phyloP scores from a whole-genome alignment of 2,888 invertebrate genomes.

The Sarcophaga subvicina region DNA sequence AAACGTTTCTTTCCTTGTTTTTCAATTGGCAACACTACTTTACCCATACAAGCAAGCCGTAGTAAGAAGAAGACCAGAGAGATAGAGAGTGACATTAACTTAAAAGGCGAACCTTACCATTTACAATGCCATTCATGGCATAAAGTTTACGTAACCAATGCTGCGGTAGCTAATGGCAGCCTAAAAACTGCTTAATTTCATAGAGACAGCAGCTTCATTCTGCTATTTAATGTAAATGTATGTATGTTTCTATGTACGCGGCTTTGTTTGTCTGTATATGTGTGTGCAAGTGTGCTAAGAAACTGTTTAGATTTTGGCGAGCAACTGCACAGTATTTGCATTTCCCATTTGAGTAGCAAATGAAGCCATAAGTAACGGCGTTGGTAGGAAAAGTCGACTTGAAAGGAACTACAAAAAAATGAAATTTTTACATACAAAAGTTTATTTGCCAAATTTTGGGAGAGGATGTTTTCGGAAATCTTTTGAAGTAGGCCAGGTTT shows the following conservation, averaged over 20 bases:
- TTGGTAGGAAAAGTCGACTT: not conserved
- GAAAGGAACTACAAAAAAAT: too few species aligned
- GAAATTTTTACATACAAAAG: too few species aligned
- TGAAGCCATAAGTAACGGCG: not conserved
- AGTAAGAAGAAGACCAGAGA: too few species aligned
- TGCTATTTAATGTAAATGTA: not conserved
- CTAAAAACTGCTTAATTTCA: slow-evolving; percentile 32
- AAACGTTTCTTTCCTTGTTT: too few species aligned
- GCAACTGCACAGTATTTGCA: not conserved
- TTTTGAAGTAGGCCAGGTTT: too few species aligned
- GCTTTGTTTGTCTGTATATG: not conserved
- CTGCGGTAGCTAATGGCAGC: slow-evolving; percentile 46
- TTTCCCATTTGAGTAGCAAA: not conserved
- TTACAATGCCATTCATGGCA: slow-evolving; percentile 22
- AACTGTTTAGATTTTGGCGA: not conserved
- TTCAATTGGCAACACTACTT: too few species aligned
- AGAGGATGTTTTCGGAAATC: too few species aligned
- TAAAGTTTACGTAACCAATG: slow-evolving; percentile 53
- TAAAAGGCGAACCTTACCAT: slow-evolving; percentile 44
- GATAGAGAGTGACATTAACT: too few species aligned
- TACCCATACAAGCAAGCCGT: too few species aligned
- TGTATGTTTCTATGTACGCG: not conserved
- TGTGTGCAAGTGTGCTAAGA: too few species aligned
- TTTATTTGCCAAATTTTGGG: too few species aligned
- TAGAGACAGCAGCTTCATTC: not conserved